These are phyloP conservation scores for Chondrosia reniformis DNA, from an alignment of 37 sponge, comb jelly and placozoan genomes.

Conservation along the genomic window DNA sequence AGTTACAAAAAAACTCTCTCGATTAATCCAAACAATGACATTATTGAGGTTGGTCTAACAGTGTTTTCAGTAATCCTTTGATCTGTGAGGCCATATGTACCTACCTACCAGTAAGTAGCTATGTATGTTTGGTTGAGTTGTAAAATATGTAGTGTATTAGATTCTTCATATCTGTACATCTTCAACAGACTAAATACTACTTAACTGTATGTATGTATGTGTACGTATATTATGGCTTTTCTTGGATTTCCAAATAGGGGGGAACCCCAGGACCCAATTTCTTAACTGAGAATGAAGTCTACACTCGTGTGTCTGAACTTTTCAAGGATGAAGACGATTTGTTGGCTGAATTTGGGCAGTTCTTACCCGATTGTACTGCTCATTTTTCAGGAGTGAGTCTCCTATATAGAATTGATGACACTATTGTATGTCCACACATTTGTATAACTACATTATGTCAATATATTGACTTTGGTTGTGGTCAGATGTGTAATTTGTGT, in stretches of 20 bases:
- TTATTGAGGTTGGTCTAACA: background rate
- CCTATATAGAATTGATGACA: no score
- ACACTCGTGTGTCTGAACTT: constrained; percentile 66
- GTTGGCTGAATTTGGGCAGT: constrained; percentile 90
- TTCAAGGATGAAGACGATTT: constrained; percentile 93
- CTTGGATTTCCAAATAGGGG: constrained; percentile 13
- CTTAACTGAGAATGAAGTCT: constrained; percentile 77
- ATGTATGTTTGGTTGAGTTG: background rate
- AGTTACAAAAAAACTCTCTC: no score
- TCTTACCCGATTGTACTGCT: constrained; percentile 86
- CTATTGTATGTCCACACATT: no score
- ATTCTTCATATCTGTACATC: no score
- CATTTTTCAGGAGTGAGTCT: constrained; percentile 17
- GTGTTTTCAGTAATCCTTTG: background rate
- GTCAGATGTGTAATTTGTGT: no score
- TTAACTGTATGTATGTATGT: no score
- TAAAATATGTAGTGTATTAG: background rate
- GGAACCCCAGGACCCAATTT: constrained; percentile 29
- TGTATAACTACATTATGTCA: no score
- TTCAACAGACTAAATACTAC: no score
- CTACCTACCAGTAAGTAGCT: constrained; percentile 16
- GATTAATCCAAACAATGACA: no score
- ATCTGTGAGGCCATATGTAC: background rate
- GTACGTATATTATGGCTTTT: no score
- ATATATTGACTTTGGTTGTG: no score